These are phyloP conservation scores for Leptoclinus maculatus DNA, from an alignment of 2,797 vertebrate genomes.

Conservation along the genomic window DNA sequence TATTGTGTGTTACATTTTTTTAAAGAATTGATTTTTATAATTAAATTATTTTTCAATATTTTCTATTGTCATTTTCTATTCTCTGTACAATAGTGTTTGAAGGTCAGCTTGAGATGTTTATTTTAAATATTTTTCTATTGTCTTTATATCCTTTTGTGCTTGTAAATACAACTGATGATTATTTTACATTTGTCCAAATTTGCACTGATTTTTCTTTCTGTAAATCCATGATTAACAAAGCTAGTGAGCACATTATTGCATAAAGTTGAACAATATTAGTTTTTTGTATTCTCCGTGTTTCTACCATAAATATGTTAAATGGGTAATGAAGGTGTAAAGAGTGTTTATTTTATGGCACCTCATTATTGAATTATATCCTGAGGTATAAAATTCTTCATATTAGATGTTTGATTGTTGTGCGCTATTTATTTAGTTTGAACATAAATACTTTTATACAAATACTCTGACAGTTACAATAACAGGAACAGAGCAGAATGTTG, in stretches of 20 bases:
- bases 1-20: conserved; percentile 29
- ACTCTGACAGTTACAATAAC: neutral
- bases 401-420: neutral
- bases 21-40: conserved; percentile 51
- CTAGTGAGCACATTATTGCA: conserved; percentile 43
- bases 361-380: neutral
- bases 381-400: neutral
- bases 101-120: conserved; percentile 21
- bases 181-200: conserved; percentile 50
- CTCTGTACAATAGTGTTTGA: conserved; percentile 42
- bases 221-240: conserved; percentile 44
- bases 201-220: conserved; percentile 65
- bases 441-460: neutral
- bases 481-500: neutral
- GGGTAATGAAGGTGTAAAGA: neutral
- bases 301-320: conserved; percentile 78
- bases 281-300: conserved; percentile 68
- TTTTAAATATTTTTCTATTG: conserved; percentile 67
- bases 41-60: conserved; percentile 74
- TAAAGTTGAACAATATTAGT: conserved; percentile 47
- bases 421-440: neutral
- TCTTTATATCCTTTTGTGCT: conserved; percentile 53
- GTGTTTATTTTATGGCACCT: conserved; percentile 16
- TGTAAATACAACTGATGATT: conserved; percentile 65
- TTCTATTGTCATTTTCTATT: conserved; percentile 60